phyloP scores from a whole-genome alignment of 1,140 invertebrate genomes.

The Nasonia longicornis region DNA sequence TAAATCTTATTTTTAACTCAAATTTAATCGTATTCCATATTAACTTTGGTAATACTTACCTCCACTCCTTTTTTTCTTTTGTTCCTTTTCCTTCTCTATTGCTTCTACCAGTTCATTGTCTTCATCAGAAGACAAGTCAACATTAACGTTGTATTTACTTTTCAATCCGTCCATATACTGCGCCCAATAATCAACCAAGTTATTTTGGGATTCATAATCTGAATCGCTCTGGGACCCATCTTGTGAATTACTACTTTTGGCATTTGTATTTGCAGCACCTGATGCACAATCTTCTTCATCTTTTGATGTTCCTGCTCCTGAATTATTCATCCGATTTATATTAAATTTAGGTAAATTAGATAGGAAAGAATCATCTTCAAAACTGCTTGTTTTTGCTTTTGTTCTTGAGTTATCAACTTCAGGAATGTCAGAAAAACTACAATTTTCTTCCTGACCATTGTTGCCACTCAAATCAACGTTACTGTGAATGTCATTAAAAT shows the following conservation, averaged over 20 bases:
- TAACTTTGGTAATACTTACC: neutral
- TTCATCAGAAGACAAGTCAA: constrained; percentile 26
- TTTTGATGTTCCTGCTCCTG: neutral
- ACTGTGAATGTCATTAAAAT: neutral
- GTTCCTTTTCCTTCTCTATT: neutral
- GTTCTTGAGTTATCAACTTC: neutral
- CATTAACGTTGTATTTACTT: neutral
- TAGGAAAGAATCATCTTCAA: neutral
- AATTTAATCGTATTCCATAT: neutral
- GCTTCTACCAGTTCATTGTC: neutral
- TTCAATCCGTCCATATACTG: neutral
- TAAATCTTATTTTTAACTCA: neutral
- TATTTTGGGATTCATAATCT: constrained; percentile 18
- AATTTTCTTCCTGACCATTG: no score
- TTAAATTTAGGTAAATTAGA: neutral
- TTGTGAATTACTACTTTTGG: constrained; percentile 28
- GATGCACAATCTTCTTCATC: constrained; percentile 38
- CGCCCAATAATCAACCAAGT: neutral
- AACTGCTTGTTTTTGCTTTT: neutral
- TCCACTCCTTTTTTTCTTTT: constrained; percentile 2
- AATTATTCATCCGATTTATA: neutral
- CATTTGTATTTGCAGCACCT: constrained; percentile 53
- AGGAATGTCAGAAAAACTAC: no score
- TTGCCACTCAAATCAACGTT: neutral
- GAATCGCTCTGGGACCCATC: constrained; percentile 15